Evolutionary conservation across 2,797 vertebrate genomes (phyloP).

Genomic region (Microhierax caerulescens): DNA sequence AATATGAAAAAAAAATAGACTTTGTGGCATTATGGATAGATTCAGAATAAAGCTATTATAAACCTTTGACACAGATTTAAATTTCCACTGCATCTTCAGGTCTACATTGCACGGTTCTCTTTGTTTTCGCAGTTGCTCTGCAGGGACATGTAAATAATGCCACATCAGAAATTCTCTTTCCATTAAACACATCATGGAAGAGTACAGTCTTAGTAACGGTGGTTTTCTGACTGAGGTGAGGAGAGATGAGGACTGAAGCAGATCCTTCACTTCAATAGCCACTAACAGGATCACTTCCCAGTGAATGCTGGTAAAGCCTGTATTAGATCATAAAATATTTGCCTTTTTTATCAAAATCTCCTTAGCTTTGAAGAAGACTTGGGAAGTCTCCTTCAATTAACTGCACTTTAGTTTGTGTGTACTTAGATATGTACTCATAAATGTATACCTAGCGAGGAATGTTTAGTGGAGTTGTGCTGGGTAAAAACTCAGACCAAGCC

Average conservation of each 20-base stretch:
- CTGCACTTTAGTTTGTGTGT: background rate
- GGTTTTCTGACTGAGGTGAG: background rate
- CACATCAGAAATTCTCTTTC: background rate
- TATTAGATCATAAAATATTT: background rate
- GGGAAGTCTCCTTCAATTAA: background rate
- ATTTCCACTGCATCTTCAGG: background rate
- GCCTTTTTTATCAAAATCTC: background rate
- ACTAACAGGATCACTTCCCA: background rate
- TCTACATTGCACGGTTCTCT: background rate
- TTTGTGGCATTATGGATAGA: background rate
- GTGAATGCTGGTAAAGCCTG: background rate
- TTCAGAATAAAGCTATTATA: background rate
- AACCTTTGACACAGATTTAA: background rate
- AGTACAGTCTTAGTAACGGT: background rate
- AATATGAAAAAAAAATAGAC: background rate
- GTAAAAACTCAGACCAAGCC: background rate
- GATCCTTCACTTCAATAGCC: background rate
- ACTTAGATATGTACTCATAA: background rate
- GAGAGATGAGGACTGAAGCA: background rate
- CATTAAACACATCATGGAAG: background rate
- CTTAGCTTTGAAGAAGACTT: background rate
- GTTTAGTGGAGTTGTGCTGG: background rate
- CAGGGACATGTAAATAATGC: background rate
- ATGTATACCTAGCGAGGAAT: background rate
- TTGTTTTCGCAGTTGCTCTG: background rate